phyloP scores from a whole-genome alignment of 2,888 invertebrate genomes.

The Amaurobius ferox region DNA sequence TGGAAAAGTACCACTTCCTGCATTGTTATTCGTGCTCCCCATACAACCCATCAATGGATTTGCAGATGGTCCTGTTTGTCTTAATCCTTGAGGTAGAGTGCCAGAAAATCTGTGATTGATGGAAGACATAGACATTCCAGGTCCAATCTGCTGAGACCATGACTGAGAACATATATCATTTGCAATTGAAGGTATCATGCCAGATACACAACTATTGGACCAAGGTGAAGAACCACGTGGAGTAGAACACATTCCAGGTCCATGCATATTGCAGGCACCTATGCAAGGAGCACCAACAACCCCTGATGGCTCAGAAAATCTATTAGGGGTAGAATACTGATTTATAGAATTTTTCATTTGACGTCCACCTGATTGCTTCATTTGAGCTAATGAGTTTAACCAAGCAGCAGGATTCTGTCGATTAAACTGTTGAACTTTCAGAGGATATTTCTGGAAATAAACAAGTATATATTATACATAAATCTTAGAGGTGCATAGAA shows the following conservation, averaged over 20 bases:
- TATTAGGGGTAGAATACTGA: slow-evolving; percentile 59
- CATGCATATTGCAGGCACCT: slow-evolving; percentile 70
- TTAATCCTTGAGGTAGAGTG: slow-evolving; percentile 56
- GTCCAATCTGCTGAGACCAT: slow-evolving; percentile 65
- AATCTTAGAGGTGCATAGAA: too few relatives aligned
- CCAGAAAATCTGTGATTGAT: slow-evolving; percentile 51
- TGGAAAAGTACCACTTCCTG: slow-evolving; percentile 40
- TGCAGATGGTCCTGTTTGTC: slow-evolving; percentile 42
- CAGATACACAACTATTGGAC: slow-evolving; percentile 41
- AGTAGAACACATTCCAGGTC: slow-evolving; percentile 60
- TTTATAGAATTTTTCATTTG: slow-evolving; percentile 58
- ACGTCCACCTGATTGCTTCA: slow-evolving; percentile 76
- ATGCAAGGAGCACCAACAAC: slow-evolving; percentile 53
- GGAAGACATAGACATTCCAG: slow-evolving; percentile 38
- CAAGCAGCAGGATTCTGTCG: slow-evolving; percentile 89
- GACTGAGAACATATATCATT: slow-evolving; percentile 49
- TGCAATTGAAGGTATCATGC: slow-evolving; percentile 44
- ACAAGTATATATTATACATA: too few relatives aligned
- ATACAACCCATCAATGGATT: slow-evolving; percentile 56
- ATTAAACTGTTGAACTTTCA: slow-evolving; percentile 91
- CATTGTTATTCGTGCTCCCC: slow-evolving; percentile 54
- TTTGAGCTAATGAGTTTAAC: slow-evolving; percentile 86
- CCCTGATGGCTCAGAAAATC: slow-evolving; percentile 65
- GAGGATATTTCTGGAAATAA: slow-evolving; percentile 88
- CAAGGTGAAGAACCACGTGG: slow-evolving; percentile 51